A percentile compares a stretch with the other conserved stretches of the same genome.
phyloP scores from a whole-genome alignment of 2,113 vertebrate genomes.

The Ptyas mucosa region DNA sequence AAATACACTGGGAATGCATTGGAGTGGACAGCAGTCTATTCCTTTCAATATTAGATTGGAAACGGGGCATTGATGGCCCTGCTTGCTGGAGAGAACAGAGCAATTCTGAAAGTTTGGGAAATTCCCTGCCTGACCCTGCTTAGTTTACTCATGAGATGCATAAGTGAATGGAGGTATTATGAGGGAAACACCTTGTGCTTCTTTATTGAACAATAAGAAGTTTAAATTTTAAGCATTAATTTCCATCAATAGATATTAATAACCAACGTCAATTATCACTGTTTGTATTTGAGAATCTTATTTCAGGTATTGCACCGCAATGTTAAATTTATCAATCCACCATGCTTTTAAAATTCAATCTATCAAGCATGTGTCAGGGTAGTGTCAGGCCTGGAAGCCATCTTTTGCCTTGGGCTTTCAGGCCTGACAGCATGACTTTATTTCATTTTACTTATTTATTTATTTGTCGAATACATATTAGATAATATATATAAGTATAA shows the following conservation, averaged over 20 bases:
- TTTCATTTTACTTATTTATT: too few species aligned
- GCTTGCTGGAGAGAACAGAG: neutral
- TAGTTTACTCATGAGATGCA: neutral
- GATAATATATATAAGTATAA: too few species aligned
- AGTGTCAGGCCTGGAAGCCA: too few species aligned
- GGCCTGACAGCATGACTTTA: neutral
- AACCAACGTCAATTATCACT: neutral
- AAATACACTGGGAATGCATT: neutral
- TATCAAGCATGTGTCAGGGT: neutral
- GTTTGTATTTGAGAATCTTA: neutral
- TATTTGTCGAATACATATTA: too few species aligned
- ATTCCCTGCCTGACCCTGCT: neutral
- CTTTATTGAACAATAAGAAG: neutral
- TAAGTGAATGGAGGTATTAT: neutral
- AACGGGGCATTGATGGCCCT: neutral
- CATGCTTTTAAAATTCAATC: neutral
- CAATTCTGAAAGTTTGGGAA: neutral
- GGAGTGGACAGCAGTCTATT: neutral
- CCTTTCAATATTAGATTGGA: neutral
- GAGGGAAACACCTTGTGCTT: neutral
- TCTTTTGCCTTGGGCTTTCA: too few species aligned
- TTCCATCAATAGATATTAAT: neutral
- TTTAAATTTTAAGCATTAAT: neutral
- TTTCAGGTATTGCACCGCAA: neutral
- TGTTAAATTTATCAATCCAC: neutral